These are phyloP conservation scores for Nylanderia fulva DNA, from an alignment of 1,140 invertebrate genomes.

Conservation along the genomic window DNA sequence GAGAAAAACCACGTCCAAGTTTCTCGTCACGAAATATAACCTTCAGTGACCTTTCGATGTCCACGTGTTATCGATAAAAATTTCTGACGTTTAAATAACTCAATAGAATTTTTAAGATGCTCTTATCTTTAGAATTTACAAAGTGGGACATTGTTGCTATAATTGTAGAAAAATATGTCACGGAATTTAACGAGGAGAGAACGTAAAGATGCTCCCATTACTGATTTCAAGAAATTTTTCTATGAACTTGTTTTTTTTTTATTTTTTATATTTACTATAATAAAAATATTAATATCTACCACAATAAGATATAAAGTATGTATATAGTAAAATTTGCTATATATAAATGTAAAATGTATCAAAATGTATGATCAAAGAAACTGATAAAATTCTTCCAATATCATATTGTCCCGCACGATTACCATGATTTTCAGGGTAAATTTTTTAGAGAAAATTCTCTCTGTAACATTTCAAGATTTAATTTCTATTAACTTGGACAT, in stretches of 20 bases:
- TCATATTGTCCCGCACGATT: no score
- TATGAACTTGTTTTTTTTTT: not conserved
- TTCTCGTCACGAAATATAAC: not conserved
- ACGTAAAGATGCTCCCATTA: no score
- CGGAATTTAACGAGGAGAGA: not conserved
- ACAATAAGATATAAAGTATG: no score
- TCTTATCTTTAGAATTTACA: not conserved
- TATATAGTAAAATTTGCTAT: no score
- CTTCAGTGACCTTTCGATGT: not conserved
- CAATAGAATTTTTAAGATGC: not conserved
- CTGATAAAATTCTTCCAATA: no score
- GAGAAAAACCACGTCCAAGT: slow-evolving; percentile 7
- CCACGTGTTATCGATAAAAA: not conserved
- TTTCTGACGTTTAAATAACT: not conserved
- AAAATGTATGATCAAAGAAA: no score
- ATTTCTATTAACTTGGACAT: not conserved
- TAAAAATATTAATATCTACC: no score
- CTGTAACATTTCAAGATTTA: no score
- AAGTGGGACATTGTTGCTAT: not conserved
- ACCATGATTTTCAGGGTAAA: no score
- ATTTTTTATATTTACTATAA: no score
- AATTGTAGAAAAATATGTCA: not conserved
- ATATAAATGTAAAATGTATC: no score
- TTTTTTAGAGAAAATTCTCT: no score
- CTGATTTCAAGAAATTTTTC: not conserved